These are phyloP conservation scores for Cryptus armator DNA, from an alignment of 2,888 invertebrate genomes.

Conservation along the genomic window DNA sequence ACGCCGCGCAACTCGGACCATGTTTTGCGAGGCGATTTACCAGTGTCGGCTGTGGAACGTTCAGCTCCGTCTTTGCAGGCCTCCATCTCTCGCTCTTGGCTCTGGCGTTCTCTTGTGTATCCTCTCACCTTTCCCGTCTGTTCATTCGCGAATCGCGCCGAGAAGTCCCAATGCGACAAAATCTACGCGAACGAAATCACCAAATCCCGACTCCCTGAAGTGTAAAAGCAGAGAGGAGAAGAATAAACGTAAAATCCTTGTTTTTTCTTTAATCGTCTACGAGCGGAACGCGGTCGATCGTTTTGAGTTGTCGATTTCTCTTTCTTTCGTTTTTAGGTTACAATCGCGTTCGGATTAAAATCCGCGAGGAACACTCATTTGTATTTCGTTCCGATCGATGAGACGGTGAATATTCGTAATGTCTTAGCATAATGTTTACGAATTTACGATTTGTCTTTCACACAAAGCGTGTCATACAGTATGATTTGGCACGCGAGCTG, in stretches of 20 bases:
- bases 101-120: background rate
- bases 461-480: background rate
- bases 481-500: slow-evolving; percentile 60
- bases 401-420: slow-evolving; percentile 51
- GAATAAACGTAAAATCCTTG: background rate
- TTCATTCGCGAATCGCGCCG: slow-evolving; percentile 49
- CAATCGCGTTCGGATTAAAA: slow-evolving; percentile 36
- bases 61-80: slow-evolving; percentile 74
- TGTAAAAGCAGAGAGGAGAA: background rate
- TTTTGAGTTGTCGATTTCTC: background rate
- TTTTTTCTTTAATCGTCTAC: background rate
- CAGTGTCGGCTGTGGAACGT: slow-evolving; percentile 48
- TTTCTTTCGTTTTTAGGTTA: slow-evolving; percentile 44
- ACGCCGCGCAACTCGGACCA: slow-evolving; percentile 94
- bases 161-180: slow-evolving; percentile 54
- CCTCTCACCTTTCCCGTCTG: slow-evolving; percentile 23
- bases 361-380: slow-evolving; percentile 11
- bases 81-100: slow-evolving; percentile 72
- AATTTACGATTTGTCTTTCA: background rate
- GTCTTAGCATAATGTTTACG: slow-evolving; percentile 5
- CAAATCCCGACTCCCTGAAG: background rate
- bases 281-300: too few species aligned
- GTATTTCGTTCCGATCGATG: slow-evolving; percentile 25
- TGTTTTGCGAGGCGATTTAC: slow-evolving; percentile 83
- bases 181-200: background rate